Evolutionary conservation across 1,140 invertebrate species (phyloP).

Genomic region (Brachionus koreanus): DNA sequence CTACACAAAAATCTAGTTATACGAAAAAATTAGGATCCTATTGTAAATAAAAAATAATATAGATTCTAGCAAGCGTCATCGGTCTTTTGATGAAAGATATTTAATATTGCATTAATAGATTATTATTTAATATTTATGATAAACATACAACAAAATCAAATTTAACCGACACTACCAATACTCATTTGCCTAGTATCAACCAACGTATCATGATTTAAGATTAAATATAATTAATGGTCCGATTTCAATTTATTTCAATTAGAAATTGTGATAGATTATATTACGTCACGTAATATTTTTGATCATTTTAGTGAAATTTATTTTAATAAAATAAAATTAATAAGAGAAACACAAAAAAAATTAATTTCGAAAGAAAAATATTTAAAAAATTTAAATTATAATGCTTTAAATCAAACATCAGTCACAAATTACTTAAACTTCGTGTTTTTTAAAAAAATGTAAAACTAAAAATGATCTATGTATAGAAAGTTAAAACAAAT

Average conservation of each 20-base stretch:
- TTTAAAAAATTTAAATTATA: neutral
- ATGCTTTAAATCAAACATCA: neutral
- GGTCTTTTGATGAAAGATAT: slow-evolving; percentile 2
- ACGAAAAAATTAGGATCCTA: neutral
- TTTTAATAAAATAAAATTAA: neutral
- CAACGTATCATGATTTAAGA: slow-evolving; percentile 8
- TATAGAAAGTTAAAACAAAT: neutral
- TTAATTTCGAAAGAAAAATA: neutral
- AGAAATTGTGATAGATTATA: slow-evolving; percentile 4
- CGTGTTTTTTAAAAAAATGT: neutral
- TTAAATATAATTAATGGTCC: slow-evolving; percentile 32
- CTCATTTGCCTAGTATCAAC: neutral
- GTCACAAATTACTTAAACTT: neutral
- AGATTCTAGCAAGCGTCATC: neutral
- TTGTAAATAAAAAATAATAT: neutral
- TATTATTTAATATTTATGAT: neutral
- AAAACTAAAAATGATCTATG: neutral
- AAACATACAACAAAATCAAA: neutral
- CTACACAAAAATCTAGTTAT: neutral
- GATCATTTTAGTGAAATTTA: neutral
- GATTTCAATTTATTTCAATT: slow-evolving; percentile 35
- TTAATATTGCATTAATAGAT: slow-evolving; percentile 5
- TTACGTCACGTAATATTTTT: slow-evolving; percentile 25
- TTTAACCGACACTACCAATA: neutral
- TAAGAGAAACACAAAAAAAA: neutral